phyloP scores from a whole-genome alignment of 2,888 invertebrate species.

The Leptura quadrifasciata region DNA sequence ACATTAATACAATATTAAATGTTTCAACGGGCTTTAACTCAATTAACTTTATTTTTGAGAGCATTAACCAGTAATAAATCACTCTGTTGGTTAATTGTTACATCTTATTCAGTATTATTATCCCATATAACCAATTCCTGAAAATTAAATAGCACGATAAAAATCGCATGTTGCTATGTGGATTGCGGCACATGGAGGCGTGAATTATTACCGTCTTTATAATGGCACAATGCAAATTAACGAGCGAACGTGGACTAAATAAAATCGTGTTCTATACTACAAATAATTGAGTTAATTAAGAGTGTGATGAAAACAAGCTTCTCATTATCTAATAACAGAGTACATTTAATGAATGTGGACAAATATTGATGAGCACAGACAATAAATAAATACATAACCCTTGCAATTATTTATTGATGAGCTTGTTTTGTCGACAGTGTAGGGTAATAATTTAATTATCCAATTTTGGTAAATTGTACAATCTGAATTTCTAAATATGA shows the following conservation, averaged over 20 bases:
- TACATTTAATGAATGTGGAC: conserved; percentile 22
- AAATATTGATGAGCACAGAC: conserved; percentile 37
- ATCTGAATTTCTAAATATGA: conserved; percentile 31
- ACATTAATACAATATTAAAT: too few relatives aligned
- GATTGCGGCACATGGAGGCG: background rate
- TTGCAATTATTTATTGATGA: conserved; percentile 43
- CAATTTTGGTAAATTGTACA: background rate
- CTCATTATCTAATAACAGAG: conserved; percentile 20
- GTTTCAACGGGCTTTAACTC: too few relatives aligned
- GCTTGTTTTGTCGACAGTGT: conserved; percentile 36
- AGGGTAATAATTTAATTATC: conserved; percentile 45
- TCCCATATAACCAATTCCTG: background rate
- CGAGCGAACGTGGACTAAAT: conserved; percentile 20
- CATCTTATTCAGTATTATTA: background rate
- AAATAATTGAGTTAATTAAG: conserved; percentile 34
- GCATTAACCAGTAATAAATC: background rate
- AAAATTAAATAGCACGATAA: background rate
- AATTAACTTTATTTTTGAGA: too few relatives aligned
- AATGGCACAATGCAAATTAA: conserved; percentile 17
- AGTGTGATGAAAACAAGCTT: conserved; percentile 17
- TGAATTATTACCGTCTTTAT: conserved; percentile 19
- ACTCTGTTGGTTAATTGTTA: background rate
- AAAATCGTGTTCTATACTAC: conserved; percentile 8
- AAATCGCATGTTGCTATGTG: background rate
- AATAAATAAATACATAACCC: conserved; percentile 40